A percentile compares a stretch with the other conserved stretches of the same genome.
Conservation (phyloP, 2,888 invertebrate genomes). For the Acrobasis repandana region DNA sequence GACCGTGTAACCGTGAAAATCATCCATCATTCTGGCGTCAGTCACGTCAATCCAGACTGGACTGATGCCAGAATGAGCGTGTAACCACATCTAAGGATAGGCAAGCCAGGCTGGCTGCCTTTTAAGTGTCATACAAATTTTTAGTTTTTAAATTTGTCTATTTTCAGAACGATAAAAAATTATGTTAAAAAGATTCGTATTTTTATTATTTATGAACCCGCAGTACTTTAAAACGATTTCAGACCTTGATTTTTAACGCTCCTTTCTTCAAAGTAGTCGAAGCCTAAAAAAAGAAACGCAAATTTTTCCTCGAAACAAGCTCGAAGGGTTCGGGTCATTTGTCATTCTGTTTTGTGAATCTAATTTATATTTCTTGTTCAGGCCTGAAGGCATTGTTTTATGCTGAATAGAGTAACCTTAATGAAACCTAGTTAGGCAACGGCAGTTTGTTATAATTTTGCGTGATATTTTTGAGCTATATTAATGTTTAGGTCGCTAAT, state of each 20-base stretch:
- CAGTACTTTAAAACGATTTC: neutral
- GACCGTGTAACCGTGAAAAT: too few species aligned
- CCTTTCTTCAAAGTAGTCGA: neutral
- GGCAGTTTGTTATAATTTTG: neutral
- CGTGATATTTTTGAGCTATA: neutral
- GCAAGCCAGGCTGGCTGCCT: too few species aligned
- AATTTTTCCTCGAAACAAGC: slow-evolving; percentile 20
- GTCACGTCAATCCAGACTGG: too few species aligned
- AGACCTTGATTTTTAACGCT: neutral
- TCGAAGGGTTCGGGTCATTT: slow-evolving; percentile 21
- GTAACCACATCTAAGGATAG: too few species aligned
- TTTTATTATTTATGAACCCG: neutral
- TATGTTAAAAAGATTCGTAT: too few species aligned
- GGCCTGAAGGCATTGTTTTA: slow-evolving; percentile 20
- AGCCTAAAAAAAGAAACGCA: slow-evolving; percentile 9
- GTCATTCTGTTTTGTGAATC: slow-evolving; percentile 22
- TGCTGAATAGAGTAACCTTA: slow-evolving; percentile 15
- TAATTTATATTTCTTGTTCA: slow-evolving; percentile 24
- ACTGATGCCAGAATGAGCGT: too few species aligned
- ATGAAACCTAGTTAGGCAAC: slow-evolving; percentile 20
- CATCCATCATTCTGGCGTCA: too few species aligned
- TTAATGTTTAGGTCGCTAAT: neutral
- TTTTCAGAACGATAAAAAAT: too few species aligned
- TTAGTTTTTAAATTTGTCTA: too few species aligned
- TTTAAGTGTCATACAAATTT: too few species aligned